Evolutionary conservation across 2,113 vertebrate genomes (phyloP), one percentile per base, ranked within the genome.

Genomic region (Toxotes chatareus): DNA sequence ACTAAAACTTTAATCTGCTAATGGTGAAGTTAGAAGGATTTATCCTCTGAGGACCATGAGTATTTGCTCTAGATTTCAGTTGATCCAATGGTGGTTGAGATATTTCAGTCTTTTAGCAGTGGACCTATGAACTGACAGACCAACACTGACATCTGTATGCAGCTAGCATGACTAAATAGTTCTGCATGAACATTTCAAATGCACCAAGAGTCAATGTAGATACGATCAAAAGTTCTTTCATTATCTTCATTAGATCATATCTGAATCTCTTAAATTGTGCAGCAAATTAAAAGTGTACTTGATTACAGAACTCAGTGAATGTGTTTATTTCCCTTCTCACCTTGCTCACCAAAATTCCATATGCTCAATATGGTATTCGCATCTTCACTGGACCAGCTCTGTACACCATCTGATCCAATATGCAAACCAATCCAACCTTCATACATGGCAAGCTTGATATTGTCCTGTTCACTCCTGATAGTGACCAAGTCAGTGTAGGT

Each of bases 391-490:
- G 38, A 34, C 77, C 59, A 72, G 8, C 0, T 34, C 59, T 55
- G 55, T n/a, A 32, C 31, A 17, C 31, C 14, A 59, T 59, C 56
- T 32, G 2, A 7, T 10, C 27, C 6, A 3, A 17, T 7, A 32
- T 7, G 0, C 49, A 79, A 46, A 1, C 63, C 55, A 7, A 74
- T 61, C 63, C 79, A 74, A 3, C 62, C 70, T 6, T 0, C 8
- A 17, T 19, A 59, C 23, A 0, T 9, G 0, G 0, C 4, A n/a
- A 4, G 8, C 13, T 5, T 4, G 0, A 2, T 0, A 6, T 27
- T 27, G 5, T 81, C 27, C 3, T 31, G 3, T n/a, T 2, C 4
- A 9, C 38, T 36, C 21, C 10, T 53, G 36, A 82, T 56, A 8
- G 36, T 38, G 21, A 38, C 21, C 56, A 75, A 59, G 53, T 68